phyloP scores from a whole-genome alignment of 2,113 vertebrate species.

The Ramphastos sulfuratus region DNA sequence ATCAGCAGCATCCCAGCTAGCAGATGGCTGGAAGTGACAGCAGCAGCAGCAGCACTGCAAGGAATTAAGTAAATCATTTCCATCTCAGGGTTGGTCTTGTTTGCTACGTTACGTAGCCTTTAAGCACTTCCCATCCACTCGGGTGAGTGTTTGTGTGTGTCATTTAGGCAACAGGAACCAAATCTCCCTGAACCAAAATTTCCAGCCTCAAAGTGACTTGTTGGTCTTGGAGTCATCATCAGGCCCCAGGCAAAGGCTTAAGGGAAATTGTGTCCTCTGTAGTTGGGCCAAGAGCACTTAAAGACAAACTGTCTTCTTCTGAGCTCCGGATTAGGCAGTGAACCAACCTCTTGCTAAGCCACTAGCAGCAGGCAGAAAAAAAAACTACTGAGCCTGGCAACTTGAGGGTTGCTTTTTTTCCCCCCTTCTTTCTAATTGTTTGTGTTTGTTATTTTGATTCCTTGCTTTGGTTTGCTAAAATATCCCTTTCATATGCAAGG shows the following conservation, averaged over 20 bases:
- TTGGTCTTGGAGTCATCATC: constrained; percentile 50
- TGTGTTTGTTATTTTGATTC: constrained; percentile 12
- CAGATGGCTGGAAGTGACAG: constrained; percentile 43
- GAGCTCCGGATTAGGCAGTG: background rate
- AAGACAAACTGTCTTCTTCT: background rate
- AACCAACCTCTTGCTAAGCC: background rate
- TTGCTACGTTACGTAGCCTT: background rate
- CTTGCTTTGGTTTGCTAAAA: background rate
- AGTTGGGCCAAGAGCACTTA: constrained; percentile 26
- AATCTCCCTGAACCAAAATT: constrained; percentile 53
- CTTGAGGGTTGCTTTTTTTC: background rate
- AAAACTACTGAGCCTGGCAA: background rate
- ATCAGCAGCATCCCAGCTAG: background rate
- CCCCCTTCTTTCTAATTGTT: background rate
- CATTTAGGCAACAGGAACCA: background rate
- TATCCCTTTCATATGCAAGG: background rate
- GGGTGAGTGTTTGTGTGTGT: background rate
- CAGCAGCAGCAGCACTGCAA: background rate
- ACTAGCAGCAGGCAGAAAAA: background rate
- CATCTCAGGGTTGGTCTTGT: background rate
- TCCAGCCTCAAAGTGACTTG: constrained; percentile 48
- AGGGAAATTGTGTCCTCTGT: constrained; percentile 59
- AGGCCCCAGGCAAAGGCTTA: constrained; percentile 22
- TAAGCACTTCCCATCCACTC: constrained; percentile 31
- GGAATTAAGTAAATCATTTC: background rate